Conservation (phyloP, 2,888 invertebrate species). For the Hypomecis punctinalis region DNA sequence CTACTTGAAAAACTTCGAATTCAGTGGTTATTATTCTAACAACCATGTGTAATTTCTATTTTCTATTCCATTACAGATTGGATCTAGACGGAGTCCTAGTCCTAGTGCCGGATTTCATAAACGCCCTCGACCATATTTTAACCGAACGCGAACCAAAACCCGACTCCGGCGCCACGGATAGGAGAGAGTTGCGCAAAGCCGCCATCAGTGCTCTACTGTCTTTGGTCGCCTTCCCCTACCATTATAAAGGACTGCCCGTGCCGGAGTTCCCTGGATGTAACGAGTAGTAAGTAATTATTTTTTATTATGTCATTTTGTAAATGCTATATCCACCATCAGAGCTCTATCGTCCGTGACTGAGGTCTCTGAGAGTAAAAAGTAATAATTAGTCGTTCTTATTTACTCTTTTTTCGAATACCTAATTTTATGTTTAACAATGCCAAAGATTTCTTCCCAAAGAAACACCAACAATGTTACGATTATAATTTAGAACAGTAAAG, state of each 20-base stretch:
- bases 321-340: too few relatives aligned
- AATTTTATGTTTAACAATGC: too few relatives aligned
- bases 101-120: constrained; percentile 94
- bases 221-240: constrained; percentile 95
- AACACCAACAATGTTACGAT: too few relatives aligned
- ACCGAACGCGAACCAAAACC: constrained; percentile 93
- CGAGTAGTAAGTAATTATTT: constrained; percentile 69
- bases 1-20: too few relatives aligned
- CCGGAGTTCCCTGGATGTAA: constrained; percentile 88
- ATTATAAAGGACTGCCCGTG: constrained; percentile 92
- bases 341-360: too few relatives aligned
- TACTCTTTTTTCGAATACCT: too few relatives aligned
- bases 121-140: constrained; percentile 95
- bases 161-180: constrained; percentile 88
- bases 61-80: constrained; percentile 74
- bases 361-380: too few relatives aligned
- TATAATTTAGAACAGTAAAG: too few relatives aligned
- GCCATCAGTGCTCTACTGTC: constrained; percentile 96
- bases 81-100: constrained; percentile 97
- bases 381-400: too few relatives aligned
- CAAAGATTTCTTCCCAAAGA: too few relatives aligned
- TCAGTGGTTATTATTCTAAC: too few relatives aligned
- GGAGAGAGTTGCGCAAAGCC: constrained; percentile 93
- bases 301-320: too few relatives aligned
- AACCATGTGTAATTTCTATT: not conserved